Evolutionary conservation across 2,797 vertebrate genomes (phyloP).

Genomic region (Chelonia mydas): DNA sequence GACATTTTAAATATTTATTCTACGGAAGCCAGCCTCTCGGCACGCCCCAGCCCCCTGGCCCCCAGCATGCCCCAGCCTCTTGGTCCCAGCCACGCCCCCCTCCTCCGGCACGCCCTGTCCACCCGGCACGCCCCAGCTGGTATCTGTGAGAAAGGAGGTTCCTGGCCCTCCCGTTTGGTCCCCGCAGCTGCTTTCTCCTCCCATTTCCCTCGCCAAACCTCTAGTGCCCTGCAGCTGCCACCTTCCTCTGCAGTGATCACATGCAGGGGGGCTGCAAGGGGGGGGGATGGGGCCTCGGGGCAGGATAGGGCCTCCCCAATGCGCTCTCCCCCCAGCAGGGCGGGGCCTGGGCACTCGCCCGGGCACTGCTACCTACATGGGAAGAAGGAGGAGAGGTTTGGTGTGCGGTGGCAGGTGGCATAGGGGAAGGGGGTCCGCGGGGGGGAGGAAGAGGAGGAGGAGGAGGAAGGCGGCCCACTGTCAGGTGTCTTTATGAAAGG

Average conservation of each 20-base stretch:
- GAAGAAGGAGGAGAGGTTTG: slow-evolving; percentile 88
- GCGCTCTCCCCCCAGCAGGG: background rate
- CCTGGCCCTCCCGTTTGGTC: no score
- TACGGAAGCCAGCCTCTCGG: background rate
- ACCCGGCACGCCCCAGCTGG: no score
- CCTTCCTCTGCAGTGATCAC: slow-evolving; percentile 57
- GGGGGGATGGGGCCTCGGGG: background rate
- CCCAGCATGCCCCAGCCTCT: background rate
- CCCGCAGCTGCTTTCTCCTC: background rate
- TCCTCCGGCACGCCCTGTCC: background rate
- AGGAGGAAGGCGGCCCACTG: slow-evolving; percentile 87
- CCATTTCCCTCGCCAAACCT: rapidly evolving
- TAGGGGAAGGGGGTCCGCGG: slow-evolving; percentile 86
- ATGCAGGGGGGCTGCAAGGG: slow-evolving; percentile 75
- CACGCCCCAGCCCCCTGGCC: rapidly evolving
- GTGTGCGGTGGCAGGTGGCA: slow-evolving; percentile 87
- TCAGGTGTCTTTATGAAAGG: slow-evolving; percentile 97
- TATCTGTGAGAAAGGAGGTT: background rate
- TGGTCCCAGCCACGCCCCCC: no score
- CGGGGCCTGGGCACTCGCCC: slow-evolving; percentile 44
- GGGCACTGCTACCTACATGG: slow-evolving; percentile 92
- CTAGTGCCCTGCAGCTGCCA: rapidly evolving
- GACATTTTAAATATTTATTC: background rate
- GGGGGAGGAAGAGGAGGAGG: slow-evolving; percentile 88
- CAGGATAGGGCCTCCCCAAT: background rate